phyloP scores from a whole-genome alignment of 2,888 invertebrate species.

The Troides oblongomaculatus region DNA sequence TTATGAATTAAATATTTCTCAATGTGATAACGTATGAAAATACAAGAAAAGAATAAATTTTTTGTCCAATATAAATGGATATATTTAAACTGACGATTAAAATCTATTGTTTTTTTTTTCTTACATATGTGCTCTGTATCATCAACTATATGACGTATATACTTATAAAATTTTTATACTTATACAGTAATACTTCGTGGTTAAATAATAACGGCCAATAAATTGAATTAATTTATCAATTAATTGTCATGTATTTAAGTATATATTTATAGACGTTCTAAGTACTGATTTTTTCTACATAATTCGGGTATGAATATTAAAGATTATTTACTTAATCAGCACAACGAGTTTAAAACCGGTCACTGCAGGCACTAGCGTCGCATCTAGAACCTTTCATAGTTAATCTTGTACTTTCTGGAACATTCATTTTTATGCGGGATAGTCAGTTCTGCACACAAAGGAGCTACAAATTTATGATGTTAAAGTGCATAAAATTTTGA shows the following conservation, averaged over 20 bases:
- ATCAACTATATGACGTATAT: background rate
- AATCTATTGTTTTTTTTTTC: background rate
- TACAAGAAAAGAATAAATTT: background rate
- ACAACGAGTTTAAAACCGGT: conserved; percentile 14
- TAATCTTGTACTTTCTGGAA: conserved; percentile 6
- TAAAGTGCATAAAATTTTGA: too few species aligned
- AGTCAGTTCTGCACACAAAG: background rate
- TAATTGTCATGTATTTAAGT: background rate
- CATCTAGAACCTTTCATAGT: conserved; percentile 5
- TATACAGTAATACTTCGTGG: background rate
- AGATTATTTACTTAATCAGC: background rate
- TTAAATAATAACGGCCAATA: background rate
- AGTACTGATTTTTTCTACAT: background rate
- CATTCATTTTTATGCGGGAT: conserved; percentile 3
- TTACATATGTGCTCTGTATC: background rate
- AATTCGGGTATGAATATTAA: background rate
- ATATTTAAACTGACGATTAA: background rate
- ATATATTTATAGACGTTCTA: background rate
- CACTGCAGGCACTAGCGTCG: background rate
- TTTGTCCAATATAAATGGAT: background rate
- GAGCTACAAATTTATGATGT: too few species aligned
- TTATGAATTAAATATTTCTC: background rate
- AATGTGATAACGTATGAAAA: background rate
- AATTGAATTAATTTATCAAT: background rate
- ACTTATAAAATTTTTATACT: background rate